phyloP scores from a whole-genome alignment of 2,113 vertebrate species.

The Pogona vitticeps region DNA sequence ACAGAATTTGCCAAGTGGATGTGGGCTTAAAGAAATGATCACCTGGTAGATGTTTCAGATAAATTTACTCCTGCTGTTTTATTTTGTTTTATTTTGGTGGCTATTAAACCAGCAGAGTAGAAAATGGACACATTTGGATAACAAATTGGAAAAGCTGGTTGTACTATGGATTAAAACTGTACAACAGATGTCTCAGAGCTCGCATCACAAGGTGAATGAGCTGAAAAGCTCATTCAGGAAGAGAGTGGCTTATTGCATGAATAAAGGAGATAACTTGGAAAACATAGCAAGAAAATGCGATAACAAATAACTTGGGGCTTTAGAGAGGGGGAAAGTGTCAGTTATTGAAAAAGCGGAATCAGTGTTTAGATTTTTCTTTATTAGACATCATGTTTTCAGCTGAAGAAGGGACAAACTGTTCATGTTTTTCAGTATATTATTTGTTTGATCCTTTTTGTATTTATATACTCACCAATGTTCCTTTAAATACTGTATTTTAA shows the following conservation, averaged over 20 bases:
- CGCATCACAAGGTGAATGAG: conserved; percentile 59
- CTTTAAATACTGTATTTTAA: too few relatives aligned
- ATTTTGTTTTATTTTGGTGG: conserved; percentile 63
- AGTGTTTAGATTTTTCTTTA: background rate
- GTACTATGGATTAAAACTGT: conserved; percentile 57
- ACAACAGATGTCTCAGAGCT: conserved; percentile 62
- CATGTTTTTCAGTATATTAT: too few relatives aligned
- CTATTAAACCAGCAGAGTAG: conserved; percentile 70
- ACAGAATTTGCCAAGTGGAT: conserved; percentile 3
- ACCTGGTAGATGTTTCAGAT: conserved; percentile 41
- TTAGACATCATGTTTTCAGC: background rate
- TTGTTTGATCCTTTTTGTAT: too few relatives aligned
- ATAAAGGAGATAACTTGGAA: conserved; percentile 55
- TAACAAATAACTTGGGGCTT: conserved; percentile 2
- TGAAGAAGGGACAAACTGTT: too few relatives aligned
- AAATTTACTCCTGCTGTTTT: conserved; percentile 48
- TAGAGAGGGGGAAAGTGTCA: background rate
- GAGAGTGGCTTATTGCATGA: conserved; percentile 46
- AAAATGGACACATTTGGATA: conserved; percentile 69
- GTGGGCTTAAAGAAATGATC: conserved; percentile 20
- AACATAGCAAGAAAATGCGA: conserved; percentile 27
- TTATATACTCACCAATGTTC: too few relatives aligned
- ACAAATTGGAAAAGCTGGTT: conserved; percentile 55
- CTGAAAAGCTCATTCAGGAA: conserved; percentile 45
- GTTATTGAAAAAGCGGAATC: background rate